These are phyloP conservation scores for Pandion haliaetus DNA, from an alignment of 2,113 vertebrate species.

Conservation along the genomic window DNA sequence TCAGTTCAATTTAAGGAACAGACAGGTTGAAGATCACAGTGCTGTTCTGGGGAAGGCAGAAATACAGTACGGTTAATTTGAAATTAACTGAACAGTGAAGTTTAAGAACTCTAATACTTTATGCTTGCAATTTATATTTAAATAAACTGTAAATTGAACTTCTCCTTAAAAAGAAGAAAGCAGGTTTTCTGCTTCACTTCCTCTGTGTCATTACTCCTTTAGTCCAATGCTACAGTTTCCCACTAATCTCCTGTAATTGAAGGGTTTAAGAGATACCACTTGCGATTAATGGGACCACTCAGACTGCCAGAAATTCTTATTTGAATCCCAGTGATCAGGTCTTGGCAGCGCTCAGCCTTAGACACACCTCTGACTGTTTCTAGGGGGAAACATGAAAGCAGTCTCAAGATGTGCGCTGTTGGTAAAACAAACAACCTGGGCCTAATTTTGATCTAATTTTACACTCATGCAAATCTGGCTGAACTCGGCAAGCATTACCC, in stretches of 20 bases:
- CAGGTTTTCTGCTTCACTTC: slow-evolving; percentile 64
- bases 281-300: slow-evolving; percentile 12
- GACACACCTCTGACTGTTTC: not conserved
- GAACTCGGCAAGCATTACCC: not conserved
- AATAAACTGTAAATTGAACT: slow-evolving; percentile 45
- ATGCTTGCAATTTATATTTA: slow-evolving; percentile 43
- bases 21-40: not conserved
- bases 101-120: not conserved
- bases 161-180: slow-evolving; percentile 38
- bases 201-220: slow-evolving; percentile 38
- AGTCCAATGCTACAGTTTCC: not conserved
- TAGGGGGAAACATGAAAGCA: not conserved
- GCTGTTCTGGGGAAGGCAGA: not conserved
- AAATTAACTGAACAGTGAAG: not conserved
- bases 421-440: not conserved
- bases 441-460: not conserved
- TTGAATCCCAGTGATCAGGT: not conserved
- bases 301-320: slow-evolving; percentile 27
- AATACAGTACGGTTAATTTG: not conserved
- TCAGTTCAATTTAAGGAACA: not conserved
- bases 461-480: not conserved
- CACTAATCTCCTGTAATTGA: slow-evolving; percentile 65
- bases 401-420: not conserved
- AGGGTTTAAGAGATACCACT: slow-evolving; percentile 50
- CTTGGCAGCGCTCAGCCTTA: not conserved